phyloP scores from a whole-genome alignment of 2,113 vertebrate genomes.

The Neotragus moschatus region DNA sequence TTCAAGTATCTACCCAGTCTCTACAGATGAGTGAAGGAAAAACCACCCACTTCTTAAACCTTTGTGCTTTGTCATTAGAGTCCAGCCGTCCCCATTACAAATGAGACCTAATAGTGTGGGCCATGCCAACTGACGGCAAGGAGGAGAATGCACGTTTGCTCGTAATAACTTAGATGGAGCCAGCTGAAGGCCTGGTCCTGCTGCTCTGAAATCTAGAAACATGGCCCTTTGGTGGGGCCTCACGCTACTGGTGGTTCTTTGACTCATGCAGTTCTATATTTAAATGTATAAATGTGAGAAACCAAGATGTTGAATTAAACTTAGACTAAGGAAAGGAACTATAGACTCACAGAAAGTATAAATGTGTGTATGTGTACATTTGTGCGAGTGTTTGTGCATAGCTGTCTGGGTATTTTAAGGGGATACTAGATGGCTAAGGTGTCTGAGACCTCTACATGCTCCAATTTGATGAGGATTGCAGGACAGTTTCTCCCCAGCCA shows the following conservation, averaged over 20 bases:
- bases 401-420: neutral
- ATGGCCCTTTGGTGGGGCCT: neutral
- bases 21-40: neutral
- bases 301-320: neutral
- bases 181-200: neutral
- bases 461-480: neutral
- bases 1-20: neutral
- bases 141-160: neutral
- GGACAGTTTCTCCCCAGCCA: neutral
- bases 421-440: neutral
- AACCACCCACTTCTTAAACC: neutral
- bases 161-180: neutral
- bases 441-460: neutral
- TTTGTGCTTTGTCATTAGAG: neutral
- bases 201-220: slow-evolving; percentile 9
- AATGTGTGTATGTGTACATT: neutral
- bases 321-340: neutral
- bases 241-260: neutral
- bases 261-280: neutral
- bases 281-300: neutral
- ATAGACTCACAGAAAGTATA: neutral
- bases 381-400: neutral
- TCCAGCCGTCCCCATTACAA: neutral
- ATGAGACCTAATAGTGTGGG: neutral
- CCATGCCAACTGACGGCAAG: neutral